Conservation (phyloP, 2,113 vertebrate genomes). For the Odocoileus hemionus region DNA sequence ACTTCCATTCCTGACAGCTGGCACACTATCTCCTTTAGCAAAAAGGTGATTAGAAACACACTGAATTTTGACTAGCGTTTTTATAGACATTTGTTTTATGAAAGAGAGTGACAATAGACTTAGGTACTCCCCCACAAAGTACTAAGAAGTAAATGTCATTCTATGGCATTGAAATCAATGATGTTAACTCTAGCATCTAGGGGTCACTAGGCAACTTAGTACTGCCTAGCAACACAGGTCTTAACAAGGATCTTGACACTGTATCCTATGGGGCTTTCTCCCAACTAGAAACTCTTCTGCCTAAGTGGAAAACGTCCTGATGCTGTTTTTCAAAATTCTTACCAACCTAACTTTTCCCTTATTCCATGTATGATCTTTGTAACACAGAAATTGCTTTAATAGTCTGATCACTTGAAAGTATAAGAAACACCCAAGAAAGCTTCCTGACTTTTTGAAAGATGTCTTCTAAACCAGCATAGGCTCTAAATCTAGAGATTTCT, state of each 20-base stretch:
- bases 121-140: not conserved
- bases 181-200: not conserved
- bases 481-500: constrained; percentile 14
- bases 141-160: not conserved
- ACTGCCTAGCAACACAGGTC: not conserved
- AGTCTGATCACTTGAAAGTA: not conserved
- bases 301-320: not conserved
- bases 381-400: not conserved
- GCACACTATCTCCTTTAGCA: not conserved
- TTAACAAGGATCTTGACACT: not conserved
- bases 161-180: not conserved
- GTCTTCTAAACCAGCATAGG: not conserved
- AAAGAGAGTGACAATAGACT: not conserved
- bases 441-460: not conserved
- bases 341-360: not conserved
- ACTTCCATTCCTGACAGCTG: not conserved
- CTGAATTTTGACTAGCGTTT: not conserved
- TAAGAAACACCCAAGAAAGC: not conserved
- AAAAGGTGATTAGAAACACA: not conserved
- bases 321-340: not conserved
- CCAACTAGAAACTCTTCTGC: not conserved
- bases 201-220: not conserved
- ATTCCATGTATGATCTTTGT: not conserved
- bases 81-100: not conserved
- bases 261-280: constrained; percentile 12